Conservation (phyloP, 2,888 invertebrate genomes). For the Archips xylosteana region DNA sequence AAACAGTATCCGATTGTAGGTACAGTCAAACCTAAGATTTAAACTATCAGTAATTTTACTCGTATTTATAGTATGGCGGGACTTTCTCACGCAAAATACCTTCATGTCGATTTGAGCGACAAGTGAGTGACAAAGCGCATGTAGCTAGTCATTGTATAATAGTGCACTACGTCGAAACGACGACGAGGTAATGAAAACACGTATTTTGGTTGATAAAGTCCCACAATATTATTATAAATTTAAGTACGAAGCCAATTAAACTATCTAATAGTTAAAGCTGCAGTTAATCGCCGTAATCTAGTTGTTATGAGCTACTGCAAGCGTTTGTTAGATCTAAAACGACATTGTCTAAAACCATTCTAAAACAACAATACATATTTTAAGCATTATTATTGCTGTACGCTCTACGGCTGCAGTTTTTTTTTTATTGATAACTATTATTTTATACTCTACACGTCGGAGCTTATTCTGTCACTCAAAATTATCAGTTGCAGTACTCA, state of each 20-base stretch:
- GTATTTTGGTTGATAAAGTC: neutral
- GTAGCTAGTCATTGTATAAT: too few species aligned
- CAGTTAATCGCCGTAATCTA: constrained; percentile 22
- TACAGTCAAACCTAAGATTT: neutral
- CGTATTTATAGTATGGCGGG: neutral
- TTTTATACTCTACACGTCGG: neutral
- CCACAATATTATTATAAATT: neutral
- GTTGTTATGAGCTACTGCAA: constrained; percentile 48
- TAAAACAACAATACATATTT: constrained; percentile 51
- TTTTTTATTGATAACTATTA: neutral
- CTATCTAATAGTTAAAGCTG: constrained; percentile 28
- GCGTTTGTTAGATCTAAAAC: constrained; percentile 56
- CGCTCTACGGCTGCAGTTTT: constrained; percentile 32
- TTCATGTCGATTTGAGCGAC: neutral
- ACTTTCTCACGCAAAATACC: neutral
- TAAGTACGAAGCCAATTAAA: neutral
- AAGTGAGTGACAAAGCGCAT: too few species aligned
- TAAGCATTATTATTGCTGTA: constrained; percentile 46
- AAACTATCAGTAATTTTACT: neutral
- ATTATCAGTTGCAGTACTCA: too few species aligned
- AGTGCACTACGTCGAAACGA: neutral
- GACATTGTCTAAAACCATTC: constrained; percentile 45
- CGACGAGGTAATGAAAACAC: neutral
- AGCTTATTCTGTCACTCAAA: constrained; percentile 8
- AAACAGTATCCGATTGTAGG: neutral